Percentiles rank a stretch among this genome's conserved stretches.
Evolutionary conservation across 1,140 invertebrate species (phyloP).

Genomic region (Diploscapter pachys): DNA sequence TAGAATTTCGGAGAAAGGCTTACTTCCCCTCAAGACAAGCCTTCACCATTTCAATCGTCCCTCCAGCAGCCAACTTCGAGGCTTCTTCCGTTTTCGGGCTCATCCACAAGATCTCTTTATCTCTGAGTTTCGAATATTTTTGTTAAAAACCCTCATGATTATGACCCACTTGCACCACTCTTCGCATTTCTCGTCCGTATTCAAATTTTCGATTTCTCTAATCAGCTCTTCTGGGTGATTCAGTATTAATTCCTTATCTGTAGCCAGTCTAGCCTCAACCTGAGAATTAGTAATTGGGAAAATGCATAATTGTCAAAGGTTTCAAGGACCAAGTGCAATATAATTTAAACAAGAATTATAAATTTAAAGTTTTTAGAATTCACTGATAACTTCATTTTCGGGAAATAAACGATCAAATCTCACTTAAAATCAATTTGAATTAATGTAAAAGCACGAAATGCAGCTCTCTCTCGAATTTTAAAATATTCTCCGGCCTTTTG

Average conservation of each 20-base stretch:
- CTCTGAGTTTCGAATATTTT: background rate
- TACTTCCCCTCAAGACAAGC: conserved; percentile 32
- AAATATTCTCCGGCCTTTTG: no score
- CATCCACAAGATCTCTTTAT: conserved; percentile 40
- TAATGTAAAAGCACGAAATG: no score
- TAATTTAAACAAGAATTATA: no score
- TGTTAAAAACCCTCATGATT: conserved; percentile 1
- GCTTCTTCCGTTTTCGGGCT: conserved; percentile 30
- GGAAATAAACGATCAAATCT: no score
- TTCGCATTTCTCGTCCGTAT: conserved; percentile 36
- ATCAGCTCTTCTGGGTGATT: conserved; percentile 35
- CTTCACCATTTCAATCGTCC: conserved; percentile 38
- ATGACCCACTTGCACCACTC: conserved; percentile 34
- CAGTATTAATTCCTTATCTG: conserved; percentile 38
- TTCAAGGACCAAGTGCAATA: no score
- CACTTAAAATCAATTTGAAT: no score
- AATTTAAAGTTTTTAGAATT: no score
- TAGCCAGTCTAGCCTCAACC: conserved; percentile 35
- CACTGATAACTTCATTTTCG: no score
- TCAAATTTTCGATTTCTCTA: conserved; percentile 27
- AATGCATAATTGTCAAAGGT: no score
- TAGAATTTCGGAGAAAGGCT: no score
- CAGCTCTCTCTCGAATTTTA: no score
- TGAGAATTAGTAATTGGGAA: conserved; percentile 11
- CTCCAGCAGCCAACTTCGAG: conserved; percentile 33